Percentiles rank a stretch among this genome's conserved stretches.
These are phyloP conservation scores for Drosophila navojoa DNA, from an alignment of 1,140 invertebrate species.

Conservation along the genomic window DNA sequence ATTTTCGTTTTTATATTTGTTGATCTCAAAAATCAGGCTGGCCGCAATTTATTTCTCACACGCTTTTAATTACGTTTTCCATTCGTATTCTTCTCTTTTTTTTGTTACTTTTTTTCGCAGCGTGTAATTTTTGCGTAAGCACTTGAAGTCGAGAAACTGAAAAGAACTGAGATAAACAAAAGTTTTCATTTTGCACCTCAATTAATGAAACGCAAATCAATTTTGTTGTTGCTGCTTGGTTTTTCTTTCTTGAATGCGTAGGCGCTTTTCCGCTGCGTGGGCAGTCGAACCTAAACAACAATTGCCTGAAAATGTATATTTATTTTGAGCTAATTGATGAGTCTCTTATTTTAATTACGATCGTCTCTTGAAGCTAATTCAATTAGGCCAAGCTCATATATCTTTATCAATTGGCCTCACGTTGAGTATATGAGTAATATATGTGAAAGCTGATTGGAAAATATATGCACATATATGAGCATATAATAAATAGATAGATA, in stretches of 20 bases:
- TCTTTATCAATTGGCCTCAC: constrained; percentile 7
- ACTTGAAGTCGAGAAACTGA: constrained; percentile 40
- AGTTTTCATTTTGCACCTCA: constrained; percentile 33
- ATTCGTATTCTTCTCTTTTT: constrained; percentile 13
- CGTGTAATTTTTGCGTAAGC: constrained; percentile 51
- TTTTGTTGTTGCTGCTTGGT: not conserved
- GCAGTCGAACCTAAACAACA: constrained; percentile 30
- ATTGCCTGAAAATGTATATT: constrained; percentile 25
- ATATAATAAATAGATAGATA: too few relatives aligned
- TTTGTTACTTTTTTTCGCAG: constrained; percentile 27
- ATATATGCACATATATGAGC: too few relatives aligned
- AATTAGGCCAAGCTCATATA: constrained; percentile 18
- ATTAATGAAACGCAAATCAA: not conserved
- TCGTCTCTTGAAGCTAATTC: constrained; percentile 8
- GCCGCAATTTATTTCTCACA: constrained; percentile 58
- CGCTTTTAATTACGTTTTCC: constrained; percentile 40
- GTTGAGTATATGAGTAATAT: too few relatives aligned
- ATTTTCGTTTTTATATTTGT: constrained; percentile 47
- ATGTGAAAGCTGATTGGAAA: too few relatives aligned
- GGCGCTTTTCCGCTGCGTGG: constrained; percentile 31
- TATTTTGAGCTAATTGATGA: constrained; percentile 32
- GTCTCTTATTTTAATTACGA: constrained; percentile 31
- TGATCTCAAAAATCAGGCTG: constrained; percentile 19
- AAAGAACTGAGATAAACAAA: constrained; percentile 27
- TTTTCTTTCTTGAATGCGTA: constrained; percentile 20